These are phyloP conservation scores for Callorhinus ursinus DNA, from an alignment of 2,113 vertebrate species.

Conservation along the genomic window DNA sequence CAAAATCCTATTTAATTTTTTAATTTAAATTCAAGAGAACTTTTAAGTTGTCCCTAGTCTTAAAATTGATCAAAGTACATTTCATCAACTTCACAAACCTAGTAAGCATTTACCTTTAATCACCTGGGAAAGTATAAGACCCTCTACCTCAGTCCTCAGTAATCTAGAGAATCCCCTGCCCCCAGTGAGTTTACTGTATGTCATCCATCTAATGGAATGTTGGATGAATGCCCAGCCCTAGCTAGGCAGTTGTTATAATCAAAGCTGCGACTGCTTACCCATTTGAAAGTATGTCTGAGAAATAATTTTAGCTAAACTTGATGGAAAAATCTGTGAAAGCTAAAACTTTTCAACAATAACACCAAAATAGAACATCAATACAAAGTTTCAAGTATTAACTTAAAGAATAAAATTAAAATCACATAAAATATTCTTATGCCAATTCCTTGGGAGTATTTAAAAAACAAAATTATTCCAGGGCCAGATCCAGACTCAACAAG, in stretches of 20 bases:
- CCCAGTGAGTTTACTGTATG: neutral
- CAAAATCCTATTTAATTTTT: conserved; percentile 14
- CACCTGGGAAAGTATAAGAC: neutral
- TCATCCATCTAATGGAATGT: neutral
- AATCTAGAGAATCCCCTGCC: neutral
- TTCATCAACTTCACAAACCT: neutral
- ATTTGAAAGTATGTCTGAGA: conserved; percentile 37
- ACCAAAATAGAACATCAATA: conserved; percentile 1
- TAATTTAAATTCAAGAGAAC: conserved; percentile 44
- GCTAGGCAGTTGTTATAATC: neutral
- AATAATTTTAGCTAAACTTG: conserved; percentile 14
- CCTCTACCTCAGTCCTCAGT: neutral
- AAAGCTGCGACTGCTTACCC: neutral
- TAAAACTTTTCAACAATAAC: conserved; percentile 16
- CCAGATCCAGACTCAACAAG: neutral
- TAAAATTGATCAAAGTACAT: neutral
- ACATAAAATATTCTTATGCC: neutral
- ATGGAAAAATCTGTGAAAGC: conserved; percentile 5
- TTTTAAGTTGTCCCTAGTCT: neutral
- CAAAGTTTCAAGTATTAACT: neutral
- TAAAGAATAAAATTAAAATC: conserved; percentile 37
- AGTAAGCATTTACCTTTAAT: neutral
- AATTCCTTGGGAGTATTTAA: neutral
- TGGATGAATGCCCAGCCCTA: neutral
- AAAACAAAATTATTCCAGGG: neutral